These are phyloP conservation scores for Lathronympha strigana DNA, from an alignment of 2,888 invertebrate genomes.

Conservation along the genomic window DNA sequence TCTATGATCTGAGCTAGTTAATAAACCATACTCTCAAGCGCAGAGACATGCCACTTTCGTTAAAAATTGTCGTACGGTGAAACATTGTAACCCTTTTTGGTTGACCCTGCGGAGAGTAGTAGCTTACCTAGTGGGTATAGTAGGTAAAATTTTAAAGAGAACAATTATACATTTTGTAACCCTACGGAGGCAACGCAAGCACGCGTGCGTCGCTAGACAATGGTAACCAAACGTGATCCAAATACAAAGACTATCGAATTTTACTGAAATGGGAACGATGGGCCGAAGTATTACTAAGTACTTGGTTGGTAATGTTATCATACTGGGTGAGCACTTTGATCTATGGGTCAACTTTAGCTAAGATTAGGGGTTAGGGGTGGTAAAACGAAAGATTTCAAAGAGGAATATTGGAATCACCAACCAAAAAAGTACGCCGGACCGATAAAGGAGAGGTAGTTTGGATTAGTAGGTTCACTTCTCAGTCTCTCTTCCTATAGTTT, in stretches of 20 bases:
- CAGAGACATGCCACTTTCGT: no score
- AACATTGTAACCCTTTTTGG: no score
- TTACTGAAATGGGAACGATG: constrained; percentile 26
- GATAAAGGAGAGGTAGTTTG: no score
- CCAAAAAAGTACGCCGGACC: no score
- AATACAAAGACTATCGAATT: constrained; percentile 31
- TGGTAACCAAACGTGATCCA: constrained; percentile 35
- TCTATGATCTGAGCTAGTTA: no score
- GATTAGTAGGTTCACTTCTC: not conserved
- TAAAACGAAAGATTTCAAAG: not conserved
- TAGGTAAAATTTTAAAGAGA: not conserved
- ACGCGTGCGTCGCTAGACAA: constrained; percentile 32
- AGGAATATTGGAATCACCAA: no score
- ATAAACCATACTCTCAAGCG: no score
- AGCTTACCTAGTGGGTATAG: no score
- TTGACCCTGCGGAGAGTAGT: no score
- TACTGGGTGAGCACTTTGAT: not conserved
- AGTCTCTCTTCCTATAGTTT: no score
- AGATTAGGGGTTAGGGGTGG: not conserved
- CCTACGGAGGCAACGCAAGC: constrained; percentile 28
- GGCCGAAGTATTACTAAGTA: not conserved
- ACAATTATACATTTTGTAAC: constrained; percentile 12
- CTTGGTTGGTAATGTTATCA: not conserved
- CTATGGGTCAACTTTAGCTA: not conserved
- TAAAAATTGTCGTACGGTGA: no score